Conservation (phyloP, 1,140 invertebrate genomes). For the Acromyrmex charruanus region DNA sequence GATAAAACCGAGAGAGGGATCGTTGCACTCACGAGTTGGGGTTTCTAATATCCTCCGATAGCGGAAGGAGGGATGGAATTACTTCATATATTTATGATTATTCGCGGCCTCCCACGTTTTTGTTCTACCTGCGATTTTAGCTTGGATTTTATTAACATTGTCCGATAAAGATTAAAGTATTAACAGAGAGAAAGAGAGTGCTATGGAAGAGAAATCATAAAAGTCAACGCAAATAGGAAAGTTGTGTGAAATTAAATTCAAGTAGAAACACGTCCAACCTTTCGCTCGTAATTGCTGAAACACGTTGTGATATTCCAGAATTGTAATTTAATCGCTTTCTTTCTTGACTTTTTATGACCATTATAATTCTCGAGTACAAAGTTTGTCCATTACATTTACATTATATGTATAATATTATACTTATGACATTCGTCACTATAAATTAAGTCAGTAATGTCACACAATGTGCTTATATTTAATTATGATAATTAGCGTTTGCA, state of each 20-base stretch:
- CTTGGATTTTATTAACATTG: slow-evolving; percentile 41
- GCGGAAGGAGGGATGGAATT: slow-evolving; percentile 35
- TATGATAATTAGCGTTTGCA: slow-evolving; percentile 19
- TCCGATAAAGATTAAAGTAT: slow-evolving; percentile 43
- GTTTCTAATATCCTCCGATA: slow-evolving; percentile 63
- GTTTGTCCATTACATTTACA: slow-evolving; percentile 2
- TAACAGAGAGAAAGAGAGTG: background rate
- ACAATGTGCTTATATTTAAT: slow-evolving; percentile 35
- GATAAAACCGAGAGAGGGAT: slow-evolving; percentile 73
- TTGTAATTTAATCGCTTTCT: slow-evolving; percentile 30
- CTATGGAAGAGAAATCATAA: background rate
- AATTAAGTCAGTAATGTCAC: slow-evolving; percentile 24
- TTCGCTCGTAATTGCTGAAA: slow-evolving; percentile 7
- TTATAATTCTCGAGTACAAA: slow-evolving; percentile 19
- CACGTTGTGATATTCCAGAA: background rate
- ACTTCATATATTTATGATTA: slow-evolving; percentile 77
- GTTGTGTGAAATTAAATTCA: slow-evolving; percentile 44
- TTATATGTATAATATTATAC: background rate
- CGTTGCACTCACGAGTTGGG: slow-evolving; percentile 15
- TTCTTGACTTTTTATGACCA: background rate
- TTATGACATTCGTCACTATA: background rate
- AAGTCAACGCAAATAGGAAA: background rate
- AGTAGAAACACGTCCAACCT: background rate
- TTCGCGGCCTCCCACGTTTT: slow-evolving; percentile 57
- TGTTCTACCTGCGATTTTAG: slow-evolving; percentile 15